Conservation (phyloP, 2,888 invertebrate species). For the Drosophila trichaetosa region DNA sequence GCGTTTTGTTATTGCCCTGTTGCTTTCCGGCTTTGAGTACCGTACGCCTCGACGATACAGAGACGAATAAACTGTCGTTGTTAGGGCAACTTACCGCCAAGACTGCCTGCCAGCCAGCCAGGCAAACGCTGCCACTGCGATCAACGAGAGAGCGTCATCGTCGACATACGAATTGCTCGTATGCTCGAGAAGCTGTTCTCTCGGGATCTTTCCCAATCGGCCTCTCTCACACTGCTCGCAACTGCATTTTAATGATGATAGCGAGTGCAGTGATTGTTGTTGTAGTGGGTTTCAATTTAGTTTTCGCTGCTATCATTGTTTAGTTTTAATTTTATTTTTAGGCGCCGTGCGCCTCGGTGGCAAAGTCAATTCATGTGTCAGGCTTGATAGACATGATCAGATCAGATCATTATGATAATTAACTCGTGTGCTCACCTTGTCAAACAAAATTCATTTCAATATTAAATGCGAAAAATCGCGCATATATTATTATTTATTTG, state of each 20-base stretch:
- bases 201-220: conserved; percentile 12
- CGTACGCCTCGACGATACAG: conserved; percentile 69
- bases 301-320: conserved; percentile 39
- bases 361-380: conserved; percentile 63
- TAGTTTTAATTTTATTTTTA: conserved; percentile 26
- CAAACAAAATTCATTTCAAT: conserved; percentile 14
- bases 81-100: conserved; percentile 68
- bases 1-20: conserved; percentile 63
- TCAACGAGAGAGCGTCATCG: conserved; percentile 13
- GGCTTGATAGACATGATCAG: conserved; percentile 66
- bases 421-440: conserved; percentile 45
- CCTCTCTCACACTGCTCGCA: conserved; percentile 16
- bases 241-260: conserved; percentile 45
- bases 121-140: conserved; percentile 14
- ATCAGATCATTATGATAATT: conserved; percentile 11
- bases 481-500: conserved; percentile 12
- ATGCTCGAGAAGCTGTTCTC: conserved; percentile 45
- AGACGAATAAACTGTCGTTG: conserved; percentile 72
- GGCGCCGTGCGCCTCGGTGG: conserved; percentile 54
- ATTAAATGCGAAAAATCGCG: conserved; percentile 16
- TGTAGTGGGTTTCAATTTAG: conserved; percentile 33
- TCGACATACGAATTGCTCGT: conserved; percentile 4
- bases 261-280: conserved; percentile 24
- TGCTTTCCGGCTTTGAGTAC: conserved; percentile 60
- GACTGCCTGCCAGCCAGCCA: conserved; percentile 44